Conservation (phyloP, 2,888 invertebrate genomes). For the Arctia plantaginis region DNA sequence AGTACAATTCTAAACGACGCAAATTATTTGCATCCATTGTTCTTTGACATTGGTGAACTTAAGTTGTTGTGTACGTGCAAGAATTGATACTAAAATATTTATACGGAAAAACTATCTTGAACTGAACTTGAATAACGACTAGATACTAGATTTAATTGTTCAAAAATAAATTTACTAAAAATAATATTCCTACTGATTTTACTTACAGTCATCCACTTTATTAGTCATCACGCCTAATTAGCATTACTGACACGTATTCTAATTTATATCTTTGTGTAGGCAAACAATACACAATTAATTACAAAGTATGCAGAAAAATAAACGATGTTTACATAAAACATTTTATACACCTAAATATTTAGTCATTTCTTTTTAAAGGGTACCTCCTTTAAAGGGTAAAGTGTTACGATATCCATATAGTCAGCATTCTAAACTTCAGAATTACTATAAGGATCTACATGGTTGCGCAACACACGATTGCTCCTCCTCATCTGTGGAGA, state of each 20-base stretch:
- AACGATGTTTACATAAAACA: neutral
- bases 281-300: neutral
- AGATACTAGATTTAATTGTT: neutral
- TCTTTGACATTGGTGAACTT: constrained; percentile 45
- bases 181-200: neutral
- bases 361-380: too few species aligned
- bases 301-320: neutral
- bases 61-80: neutral
- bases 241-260: neutral
- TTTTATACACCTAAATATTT: too few species aligned
- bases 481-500: too few species aligned
- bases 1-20: constrained; percentile 5
- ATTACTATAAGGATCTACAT: too few species aligned
- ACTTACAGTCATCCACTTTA: neutral
- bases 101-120: neutral
- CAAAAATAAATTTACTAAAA: neutral
- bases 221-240: constrained; percentile 8
- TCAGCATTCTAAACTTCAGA: too few species aligned
- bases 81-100: constrained; percentile 10
- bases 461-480: too few species aligned
- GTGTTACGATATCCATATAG: too few species aligned
- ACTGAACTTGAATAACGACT: neutral
- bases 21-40: constrained; percentile 34
- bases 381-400: too few species aligned
- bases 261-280: neutral